Conservation (phyloP, 2,113 vertebrate genomes). For the Perccottus glenii region DNA sequence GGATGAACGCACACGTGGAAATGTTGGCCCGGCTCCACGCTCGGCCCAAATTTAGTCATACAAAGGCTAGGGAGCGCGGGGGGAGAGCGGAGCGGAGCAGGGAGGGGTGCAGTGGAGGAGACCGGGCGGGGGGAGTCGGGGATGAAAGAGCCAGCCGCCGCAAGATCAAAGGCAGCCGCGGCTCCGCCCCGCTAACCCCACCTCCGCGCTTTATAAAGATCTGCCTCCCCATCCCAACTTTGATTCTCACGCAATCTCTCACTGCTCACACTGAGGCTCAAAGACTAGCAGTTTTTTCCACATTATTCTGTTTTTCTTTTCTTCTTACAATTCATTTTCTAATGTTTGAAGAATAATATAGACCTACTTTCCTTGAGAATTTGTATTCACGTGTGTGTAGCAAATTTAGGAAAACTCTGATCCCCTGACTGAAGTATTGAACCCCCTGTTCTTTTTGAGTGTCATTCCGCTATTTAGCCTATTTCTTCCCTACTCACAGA, state of each 20-base stretch:
- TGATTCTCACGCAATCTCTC: slow-evolving; percentile 81
- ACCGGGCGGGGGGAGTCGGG: slow-evolving; percentile 35
- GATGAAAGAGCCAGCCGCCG: slow-evolving; percentile 93
- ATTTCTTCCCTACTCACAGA: neutral
- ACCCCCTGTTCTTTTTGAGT: no score
- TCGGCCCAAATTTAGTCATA: slow-evolving; percentile 97
- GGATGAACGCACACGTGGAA: slow-evolving; percentile 96
- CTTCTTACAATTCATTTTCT: slow-evolving; percentile 19
- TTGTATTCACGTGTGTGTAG: neutral
- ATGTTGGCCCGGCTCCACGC: slow-evolving; percentile 90
- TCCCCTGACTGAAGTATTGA: no score
- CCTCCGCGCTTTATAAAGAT: slow-evolving; percentile 86
- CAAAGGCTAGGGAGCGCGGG: slow-evolving; percentile 85
- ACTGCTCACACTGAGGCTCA: slow-evolving; percentile 32
- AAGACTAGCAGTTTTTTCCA: slow-evolving; percentile 39
- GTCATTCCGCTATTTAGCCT: neutral
- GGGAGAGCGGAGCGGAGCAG: slow-evolving; percentile 10
- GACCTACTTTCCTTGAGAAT: neutral
- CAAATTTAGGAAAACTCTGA: neutral
- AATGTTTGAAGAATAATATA: slow-evolving; percentile 20
- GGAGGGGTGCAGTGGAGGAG: slow-evolving; percentile 19
- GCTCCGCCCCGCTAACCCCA: slow-evolving; percentile 85
- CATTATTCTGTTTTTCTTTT: slow-evolving; percentile 26
- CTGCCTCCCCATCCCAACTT: slow-evolving; percentile 74
- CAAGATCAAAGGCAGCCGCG: slow-evolving; percentile 91